These are phyloP conservation scores for Trilocha varians DNA, from an alignment of 2,888 invertebrate species.

Conservation along the genomic window DNA sequence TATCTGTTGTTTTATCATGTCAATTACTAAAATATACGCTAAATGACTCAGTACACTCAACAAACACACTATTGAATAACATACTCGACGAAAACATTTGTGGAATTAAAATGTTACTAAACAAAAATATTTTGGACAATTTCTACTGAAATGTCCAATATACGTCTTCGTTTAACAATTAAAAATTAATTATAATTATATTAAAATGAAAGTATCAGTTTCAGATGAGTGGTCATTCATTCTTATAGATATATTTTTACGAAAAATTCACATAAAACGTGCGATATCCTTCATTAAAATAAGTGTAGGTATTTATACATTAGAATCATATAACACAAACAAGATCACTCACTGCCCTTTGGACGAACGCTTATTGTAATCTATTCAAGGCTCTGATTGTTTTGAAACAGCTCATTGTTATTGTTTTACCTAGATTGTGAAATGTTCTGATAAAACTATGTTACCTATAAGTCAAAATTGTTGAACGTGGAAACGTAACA, in stretches of 20 bases:
- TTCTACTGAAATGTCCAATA: too few species aligned
- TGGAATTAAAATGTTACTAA: too few species aligned
- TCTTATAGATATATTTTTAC: not conserved
- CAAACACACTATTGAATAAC: not conserved
- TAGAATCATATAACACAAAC: slow-evolving; percentile 11
- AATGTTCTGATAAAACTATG: slow-evolving; percentile 8
- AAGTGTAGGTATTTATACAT: slow-evolving; percentile 1
- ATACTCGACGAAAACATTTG: too few species aligned
- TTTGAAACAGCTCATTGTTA: slow-evolving; percentile 19
- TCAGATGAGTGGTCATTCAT: too few species aligned
- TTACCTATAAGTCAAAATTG: too few species aligned
- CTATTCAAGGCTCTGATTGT: slow-evolving; percentile 17
- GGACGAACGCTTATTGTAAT: slow-evolving; percentile 20
- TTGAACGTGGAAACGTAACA: too few species aligned
- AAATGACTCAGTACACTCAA: slow-evolving; percentile 2
- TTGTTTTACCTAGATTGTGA: slow-evolving; percentile 8
- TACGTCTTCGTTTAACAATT: too few species aligned
- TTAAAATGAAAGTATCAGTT: too few species aligned
- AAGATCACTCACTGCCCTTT: slow-evolving; percentile 27
- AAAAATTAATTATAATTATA: too few species aligned
- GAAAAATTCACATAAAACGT: too few species aligned
- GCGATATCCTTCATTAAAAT: not conserved
- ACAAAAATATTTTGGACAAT: too few species aligned
- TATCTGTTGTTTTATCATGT: not conserved
- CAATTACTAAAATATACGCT: not conserved